phyloP scores from a whole-genome alignment of 1,140 invertebrate genomes.

The Bursaphelenchus mucronatus region DNA sequence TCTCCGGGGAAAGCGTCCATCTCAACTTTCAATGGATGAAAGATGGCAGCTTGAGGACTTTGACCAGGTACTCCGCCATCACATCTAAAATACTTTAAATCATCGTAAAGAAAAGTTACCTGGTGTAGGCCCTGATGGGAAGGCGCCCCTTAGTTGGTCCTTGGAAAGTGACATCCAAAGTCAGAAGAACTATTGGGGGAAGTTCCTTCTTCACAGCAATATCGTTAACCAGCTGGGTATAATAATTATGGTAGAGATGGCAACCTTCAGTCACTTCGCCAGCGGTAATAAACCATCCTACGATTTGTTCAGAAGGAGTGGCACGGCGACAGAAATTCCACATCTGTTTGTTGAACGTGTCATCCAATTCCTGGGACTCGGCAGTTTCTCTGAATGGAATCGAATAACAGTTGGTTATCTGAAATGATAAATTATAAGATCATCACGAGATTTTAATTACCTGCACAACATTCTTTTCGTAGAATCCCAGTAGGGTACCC shows the following conservation, averaged over 20 bases:
- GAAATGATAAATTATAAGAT: neutral
- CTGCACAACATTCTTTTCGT: constrained; percentile 57
- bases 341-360: constrained; percentile 55
- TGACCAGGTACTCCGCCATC: constrained; percentile 51
- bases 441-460: constrained; percentile 19
- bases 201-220: constrained; percentile 42
- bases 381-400: constrained; percentile 54
- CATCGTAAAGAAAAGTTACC: constrained; percentile 25
- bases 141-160: constrained; percentile 33
- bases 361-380: constrained; percentile 50
- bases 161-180: constrained; percentile 52
- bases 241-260: constrained; percentile 53
- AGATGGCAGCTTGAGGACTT: constrained; percentile 30
- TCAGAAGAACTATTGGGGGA: constrained; percentile 49
- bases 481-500: constrained; percentile 58
- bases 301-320: constrained; percentile 53
- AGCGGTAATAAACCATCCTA: constrained; percentile 58
- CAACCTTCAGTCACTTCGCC: constrained; percentile 47
- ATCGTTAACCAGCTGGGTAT: constrained; percentile 40
- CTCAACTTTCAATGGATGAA: constrained; percentile 51
- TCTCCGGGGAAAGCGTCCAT: constrained; percentile 56
- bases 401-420: constrained; percentile 58
- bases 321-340: constrained; percentile 45
- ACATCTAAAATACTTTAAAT: constrained; percentile 38
- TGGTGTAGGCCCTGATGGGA: constrained; percentile 46